Evolutionary conservation across 1,140 invertebrate species (phyloP).

Genomic region (Drosophila rufa): DNA sequence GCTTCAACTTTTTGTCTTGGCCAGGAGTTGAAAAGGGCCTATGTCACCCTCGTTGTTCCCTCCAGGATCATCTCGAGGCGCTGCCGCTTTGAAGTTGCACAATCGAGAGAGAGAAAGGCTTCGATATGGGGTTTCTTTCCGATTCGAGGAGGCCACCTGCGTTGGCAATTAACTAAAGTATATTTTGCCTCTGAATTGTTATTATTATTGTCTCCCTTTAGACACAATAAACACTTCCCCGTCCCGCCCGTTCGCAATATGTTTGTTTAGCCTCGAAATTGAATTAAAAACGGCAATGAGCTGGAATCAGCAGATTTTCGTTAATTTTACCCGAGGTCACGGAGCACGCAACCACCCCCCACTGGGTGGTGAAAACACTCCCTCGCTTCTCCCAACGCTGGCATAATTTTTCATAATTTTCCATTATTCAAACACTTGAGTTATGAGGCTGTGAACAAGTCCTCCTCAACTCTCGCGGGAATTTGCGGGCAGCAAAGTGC

Average conservation of each 20-base stretch:
- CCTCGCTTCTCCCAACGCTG: constrained; percentile 36
- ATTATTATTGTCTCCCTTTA: constrained; percentile 49
- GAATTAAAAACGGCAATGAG: constrained; percentile 85
- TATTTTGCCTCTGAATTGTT: constrained; percentile 42
- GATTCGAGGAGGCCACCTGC: constrained; percentile 62
- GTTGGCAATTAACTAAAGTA: constrained; percentile 74
- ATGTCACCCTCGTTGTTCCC: constrained; percentile 36
- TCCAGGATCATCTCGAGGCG: constrained; percentile 29
- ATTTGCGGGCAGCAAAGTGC: constrained; percentile 67
- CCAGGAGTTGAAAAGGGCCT: constrained; percentile 45
- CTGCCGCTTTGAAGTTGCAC: constrained; percentile 78
- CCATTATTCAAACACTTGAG: constrained; percentile 82
- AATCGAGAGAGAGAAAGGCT: constrained; percentile 60
- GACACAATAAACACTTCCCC: constrained; percentile 55
- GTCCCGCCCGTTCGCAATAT: constrained; percentile 19
- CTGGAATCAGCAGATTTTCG: constrained; percentile 85
- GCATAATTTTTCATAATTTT: constrained; percentile 83
- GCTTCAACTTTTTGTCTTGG: constrained; percentile 19
- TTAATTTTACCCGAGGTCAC: constrained; percentile 70
- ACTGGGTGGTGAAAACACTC: constrained; percentile 23
- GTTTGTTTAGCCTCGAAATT: constrained; percentile 79
- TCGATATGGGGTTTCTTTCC: constrained; percentile 12
- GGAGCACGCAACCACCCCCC: constrained; percentile 11
- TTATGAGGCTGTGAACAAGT: constrained; percentile 35
- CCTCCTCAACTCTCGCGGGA: constrained; percentile 64